phyloP scores from a whole-genome alignment of 1,140 invertebrate species.

The Helicoverpa armigera region DNA sequence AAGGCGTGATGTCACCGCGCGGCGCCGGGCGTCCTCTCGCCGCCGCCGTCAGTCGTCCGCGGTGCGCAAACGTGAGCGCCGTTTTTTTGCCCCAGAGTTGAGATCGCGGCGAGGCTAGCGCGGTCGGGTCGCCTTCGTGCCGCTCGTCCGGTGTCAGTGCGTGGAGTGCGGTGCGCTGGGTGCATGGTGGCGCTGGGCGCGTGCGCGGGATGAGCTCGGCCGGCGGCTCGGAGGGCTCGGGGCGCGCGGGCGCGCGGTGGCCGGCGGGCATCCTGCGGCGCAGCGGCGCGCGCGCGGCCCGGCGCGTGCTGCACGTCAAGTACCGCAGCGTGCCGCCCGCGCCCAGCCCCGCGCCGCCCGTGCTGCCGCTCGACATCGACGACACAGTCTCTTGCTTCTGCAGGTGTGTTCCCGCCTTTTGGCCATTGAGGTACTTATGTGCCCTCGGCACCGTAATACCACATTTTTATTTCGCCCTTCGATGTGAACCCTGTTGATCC shows the following conservation, averaged over 20 bases:
- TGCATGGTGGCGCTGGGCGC: slow-evolving; percentile 58
- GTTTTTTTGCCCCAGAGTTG: slow-evolving; percentile 54
- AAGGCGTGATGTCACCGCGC: slow-evolving; percentile 64
- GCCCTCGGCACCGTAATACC: not conserved
- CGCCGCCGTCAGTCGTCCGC: slow-evolving; percentile 65
- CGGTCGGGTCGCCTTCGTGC: slow-evolving; percentile 6
- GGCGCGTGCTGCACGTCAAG: slow-evolving; percentile 83
- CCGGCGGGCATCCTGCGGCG: slow-evolving; percentile 78
- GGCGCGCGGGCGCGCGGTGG: slow-evolving; percentile 62
- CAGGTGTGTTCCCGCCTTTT: slow-evolving; percentile 84
- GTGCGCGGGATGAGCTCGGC: slow-evolving; percentile 64
- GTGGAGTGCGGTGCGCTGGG: slow-evolving; percentile 43
- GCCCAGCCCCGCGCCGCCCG: slow-evolving; percentile 68
- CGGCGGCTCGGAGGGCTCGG: slow-evolving; percentile 52
- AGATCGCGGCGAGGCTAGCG: slow-evolving; percentile 29
- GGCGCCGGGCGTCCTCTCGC: slow-evolving; percentile 56
- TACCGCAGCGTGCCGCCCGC: slow-evolving; percentile 77
- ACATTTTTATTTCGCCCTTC: not conserved
- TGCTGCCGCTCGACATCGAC: slow-evolving; percentile 89
- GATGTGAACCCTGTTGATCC: no score
- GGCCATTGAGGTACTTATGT: slow-evolving; percentile 21
- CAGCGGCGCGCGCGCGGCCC: slow-evolving; percentile 74
- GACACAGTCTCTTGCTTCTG: slow-evolving; percentile 92
- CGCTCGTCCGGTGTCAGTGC: slow-evolving; percentile 16
- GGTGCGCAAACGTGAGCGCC: slow-evolving; percentile 68